phyloP scores from a whole-genome alignment of 2,113 vertebrate species.

The Barnardius zonarius region DNA sequence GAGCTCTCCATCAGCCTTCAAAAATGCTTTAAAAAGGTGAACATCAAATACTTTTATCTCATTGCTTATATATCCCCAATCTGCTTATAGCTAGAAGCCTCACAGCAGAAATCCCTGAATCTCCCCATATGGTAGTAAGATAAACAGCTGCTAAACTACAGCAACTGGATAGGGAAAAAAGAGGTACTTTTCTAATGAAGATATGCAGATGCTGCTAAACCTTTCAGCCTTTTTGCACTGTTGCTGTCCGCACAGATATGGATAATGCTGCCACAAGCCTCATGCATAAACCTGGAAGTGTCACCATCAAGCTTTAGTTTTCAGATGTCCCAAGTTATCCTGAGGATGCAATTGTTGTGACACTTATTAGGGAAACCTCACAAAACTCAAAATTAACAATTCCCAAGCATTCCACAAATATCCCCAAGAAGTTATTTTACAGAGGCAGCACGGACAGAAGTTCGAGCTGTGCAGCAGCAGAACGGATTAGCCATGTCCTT shows the following conservation, averaged over 20 bases:
- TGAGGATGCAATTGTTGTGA: neutral
- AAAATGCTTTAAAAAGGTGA: neutral
- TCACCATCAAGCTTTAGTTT: neutral
- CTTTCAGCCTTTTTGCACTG: neutral
- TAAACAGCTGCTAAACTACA: neutral
- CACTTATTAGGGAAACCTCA: neutral
- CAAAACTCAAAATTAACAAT: neutral
- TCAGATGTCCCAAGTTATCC: neutral
- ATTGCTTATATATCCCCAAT: neutral
- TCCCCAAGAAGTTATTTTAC: neutral
- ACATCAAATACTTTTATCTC: neutral
- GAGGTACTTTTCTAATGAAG: neutral
- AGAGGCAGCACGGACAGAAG: neutral
- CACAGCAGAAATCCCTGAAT: neutral
- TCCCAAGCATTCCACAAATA: neutral
- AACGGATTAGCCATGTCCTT: conserved; percentile 9
- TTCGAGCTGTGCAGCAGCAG: neutral
- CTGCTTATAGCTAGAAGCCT: neutral
- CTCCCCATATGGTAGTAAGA: neutral
- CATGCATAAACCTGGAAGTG: neutral
- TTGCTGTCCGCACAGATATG: neutral
- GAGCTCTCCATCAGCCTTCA: neutral
- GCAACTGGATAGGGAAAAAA: neutral
- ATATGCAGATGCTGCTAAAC: neutral
- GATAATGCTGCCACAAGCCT: neutral